Percentiles rank a stretch among this genome's conserved stretches.
phyloP scores from a whole-genome alignment of 2,113 vertebrate species.

The Gymnocephalus cernua region DNA sequence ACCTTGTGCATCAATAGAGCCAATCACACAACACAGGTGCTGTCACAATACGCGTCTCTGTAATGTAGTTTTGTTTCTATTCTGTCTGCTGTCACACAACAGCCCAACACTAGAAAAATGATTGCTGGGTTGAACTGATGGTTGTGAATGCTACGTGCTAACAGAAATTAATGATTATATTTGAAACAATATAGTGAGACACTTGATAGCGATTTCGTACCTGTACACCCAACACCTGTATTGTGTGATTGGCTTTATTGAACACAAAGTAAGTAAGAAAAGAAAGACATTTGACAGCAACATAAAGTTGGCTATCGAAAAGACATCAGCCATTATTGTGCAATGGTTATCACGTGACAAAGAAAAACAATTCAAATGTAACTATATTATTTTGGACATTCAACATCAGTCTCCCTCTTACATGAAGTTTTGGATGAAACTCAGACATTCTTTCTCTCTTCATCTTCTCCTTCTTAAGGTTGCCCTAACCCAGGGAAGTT shows the following conservation, averaged over 20 bases:
- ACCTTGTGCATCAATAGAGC: not conserved
- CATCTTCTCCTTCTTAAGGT: not conserved
- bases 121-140: not conserved
- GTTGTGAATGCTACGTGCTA: not conserved
- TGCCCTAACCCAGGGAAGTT: slow-evolving; percentile 18
- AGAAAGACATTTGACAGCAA: not conserved
- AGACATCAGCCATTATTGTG: not conserved
- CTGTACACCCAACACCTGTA: not conserved
- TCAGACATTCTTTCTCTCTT: not conserved
- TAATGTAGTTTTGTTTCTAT: not conserved
- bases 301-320: too few species aligned
- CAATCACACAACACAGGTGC: not conserved
- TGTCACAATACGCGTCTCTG: not conserved
- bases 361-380: not conserved
- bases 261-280: not conserved
- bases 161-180: not conserved
- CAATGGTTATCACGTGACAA: not conserved
- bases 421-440: not conserved
- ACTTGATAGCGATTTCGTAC: not conserved
- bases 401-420: not conserved
- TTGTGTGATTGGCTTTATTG: not conserved
- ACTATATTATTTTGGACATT: not conserved
- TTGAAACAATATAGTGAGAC: not conserved
- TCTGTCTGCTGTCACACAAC: not conserved
- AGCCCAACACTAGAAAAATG: not conserved